Percentiles rank a stretch among this genome's conserved stretches.
Conservation (phyloP, 1,140 invertebrate species). For the Rhyzopertha dominica region DNA sequence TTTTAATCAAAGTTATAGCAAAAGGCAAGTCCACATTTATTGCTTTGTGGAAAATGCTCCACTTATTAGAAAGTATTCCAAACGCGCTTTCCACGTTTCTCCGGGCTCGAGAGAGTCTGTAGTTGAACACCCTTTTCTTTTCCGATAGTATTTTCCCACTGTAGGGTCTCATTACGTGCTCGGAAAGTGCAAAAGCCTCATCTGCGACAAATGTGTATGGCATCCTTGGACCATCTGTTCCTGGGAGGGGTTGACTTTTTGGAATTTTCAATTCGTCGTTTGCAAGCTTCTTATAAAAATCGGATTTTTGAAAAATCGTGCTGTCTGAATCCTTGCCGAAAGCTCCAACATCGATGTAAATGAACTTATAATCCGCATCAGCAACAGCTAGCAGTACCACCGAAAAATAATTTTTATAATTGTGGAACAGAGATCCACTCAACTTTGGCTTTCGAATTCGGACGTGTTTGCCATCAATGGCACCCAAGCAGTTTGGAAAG, state of each 20-base stretch:
- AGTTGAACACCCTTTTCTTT: background rate
- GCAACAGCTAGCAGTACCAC: conserved; percentile 44
- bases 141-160: background rate
- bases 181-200: conserved; percentile 24
- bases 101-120: background rate
- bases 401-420: conserved; percentile 34
- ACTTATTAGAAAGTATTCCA: background rate
- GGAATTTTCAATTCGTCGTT: conserved; percentile 27
- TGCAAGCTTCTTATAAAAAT: conserved; percentile 28
- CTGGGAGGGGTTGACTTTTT: conserved; percentile 23
- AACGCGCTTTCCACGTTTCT: conserved; percentile 1
- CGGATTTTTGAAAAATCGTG: conserved; percentile 37
- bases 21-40: too few relatives aligned
- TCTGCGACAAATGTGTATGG: conserved; percentile 22
- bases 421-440: conserved; percentile 38
- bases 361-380: conserved; percentile 40
- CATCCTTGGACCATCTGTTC: conserved; percentile 15
- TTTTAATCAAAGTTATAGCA: too few relatives aligned
- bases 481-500: too few relatives aligned
- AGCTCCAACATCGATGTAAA: conserved; percentile 42
- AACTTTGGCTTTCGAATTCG: too few relatives aligned
- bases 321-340: conserved; percentile 45
- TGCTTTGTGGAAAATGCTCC: background rate
- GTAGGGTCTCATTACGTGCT: background rate
- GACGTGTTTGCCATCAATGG: too few relatives aligned